Conservation (phyloP, 2,888 invertebrate genomes). For the Hyposoter didymator region DNA sequence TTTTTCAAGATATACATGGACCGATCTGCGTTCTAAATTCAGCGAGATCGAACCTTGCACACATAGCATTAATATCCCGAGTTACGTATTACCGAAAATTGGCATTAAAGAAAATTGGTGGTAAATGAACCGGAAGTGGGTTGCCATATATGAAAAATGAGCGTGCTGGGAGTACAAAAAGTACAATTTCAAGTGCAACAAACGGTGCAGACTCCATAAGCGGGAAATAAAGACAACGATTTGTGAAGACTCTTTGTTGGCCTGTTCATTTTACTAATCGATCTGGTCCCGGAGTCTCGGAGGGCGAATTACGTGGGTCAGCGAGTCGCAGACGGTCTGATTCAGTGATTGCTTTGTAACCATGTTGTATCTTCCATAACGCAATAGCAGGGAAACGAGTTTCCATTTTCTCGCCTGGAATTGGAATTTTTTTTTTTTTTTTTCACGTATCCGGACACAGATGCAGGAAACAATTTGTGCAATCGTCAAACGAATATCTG, state of each 20-base stretch:
- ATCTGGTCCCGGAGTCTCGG: constrained; percentile 31
- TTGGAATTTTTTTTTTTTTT: not conserved
- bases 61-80: not conserved
- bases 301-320: constrained; percentile 45
- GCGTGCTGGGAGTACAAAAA: not conserved
- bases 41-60: not conserved
- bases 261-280: constrained; percentile 26
- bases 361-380: not conserved
- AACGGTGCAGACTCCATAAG: not conserved
- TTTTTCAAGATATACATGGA: not conserved
- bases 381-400: not conserved
- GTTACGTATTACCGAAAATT: not conserved
- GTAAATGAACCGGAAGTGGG: constrained; percentile 54
- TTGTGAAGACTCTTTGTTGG: not conserved
- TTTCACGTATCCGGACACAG: not conserved
- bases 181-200: constrained; percentile 4
- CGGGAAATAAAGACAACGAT: not conserved
- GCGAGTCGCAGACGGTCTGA: constrained; percentile 37
- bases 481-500: not conserved
- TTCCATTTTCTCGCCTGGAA: not conserved
- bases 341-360: constrained; percentile 33
- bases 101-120: not conserved
- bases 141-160: constrained; percentile 33
- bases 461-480: not conserved
- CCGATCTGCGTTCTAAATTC: not conserved